Base-by-base conservation (phyloP, 2,888 invertebrate genomes). In the Aleiodes alternator region DNA sequence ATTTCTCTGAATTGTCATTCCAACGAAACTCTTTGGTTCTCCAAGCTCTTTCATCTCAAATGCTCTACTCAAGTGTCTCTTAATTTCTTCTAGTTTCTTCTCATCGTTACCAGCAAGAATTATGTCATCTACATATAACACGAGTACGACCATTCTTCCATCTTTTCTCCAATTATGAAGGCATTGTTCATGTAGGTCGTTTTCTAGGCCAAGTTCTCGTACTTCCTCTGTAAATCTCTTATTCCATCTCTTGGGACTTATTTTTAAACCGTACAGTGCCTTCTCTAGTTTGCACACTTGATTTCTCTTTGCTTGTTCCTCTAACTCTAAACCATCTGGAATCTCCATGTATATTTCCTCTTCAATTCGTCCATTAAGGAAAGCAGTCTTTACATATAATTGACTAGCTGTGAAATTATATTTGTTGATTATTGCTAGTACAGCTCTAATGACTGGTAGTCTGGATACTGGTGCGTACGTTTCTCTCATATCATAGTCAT, bases 371-470 rank as follows among this genome's bases (percentile, higher is more conserved):
- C 81, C 82, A 59, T 80, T 80, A 1, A 82, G 55, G 29, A 79
- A 83, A 3, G 82, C 81, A 14, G 78, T 80, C 1, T 59, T 61
- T 5, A 83, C 72, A 55, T 82, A 81, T 8, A 81, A 61, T 29
- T 83, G 81, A 59, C 76, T 31, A 1, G 81, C 73, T 23, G 71
- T 43, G 73, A 23, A 23, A 7, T 61, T 68, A 7, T 56, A 51
- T 31, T 73, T 43, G 11, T 64, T 78, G 5, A 79, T 74, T 16
- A 81, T 29, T 4, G 78, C 72, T 14, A 78, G 29, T 8, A 80
- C 5, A 6, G 77, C 29, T 29, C 82, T 56, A 11, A 82, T 66
- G 0, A 81, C 78, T 8, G 76, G 66, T 29, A 74, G 9, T n/a
- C 77, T 55, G 4, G 78, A 76, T 7, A 81, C 80, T 1, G 80